Base-by-base conservation (phyloP, 2,797 vertebrate species). In the Rhabdophis nuchalis region DNA sequence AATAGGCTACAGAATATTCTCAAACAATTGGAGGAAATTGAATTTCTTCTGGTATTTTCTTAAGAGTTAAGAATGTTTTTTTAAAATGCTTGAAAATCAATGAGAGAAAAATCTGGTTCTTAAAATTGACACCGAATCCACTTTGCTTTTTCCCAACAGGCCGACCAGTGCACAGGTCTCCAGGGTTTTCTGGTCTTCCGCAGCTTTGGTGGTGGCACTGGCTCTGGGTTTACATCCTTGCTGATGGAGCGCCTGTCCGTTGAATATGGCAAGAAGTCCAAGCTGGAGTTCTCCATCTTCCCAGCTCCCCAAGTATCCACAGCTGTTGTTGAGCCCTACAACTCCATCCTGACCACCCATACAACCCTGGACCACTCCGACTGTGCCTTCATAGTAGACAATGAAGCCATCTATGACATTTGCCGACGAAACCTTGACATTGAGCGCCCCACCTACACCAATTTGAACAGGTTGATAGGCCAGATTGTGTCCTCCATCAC, bases 401-500 rank as follows among this genome's bases (percentile, higher is more conserved):
- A 98, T 12, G 97, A 98, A 95, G 97, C 97, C 93, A 97, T 98
- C 93, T 98, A 98, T 95, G 97, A 98, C 91, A 98, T 98, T 95
- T 98, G 97, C 92, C 97, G 97, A 93, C 96, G 97, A 96, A 98
- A 95, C 97, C 98, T 98, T 0, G 98, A 98, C 91, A 98, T 98
- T 9, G 97, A 98, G 91, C 97, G 98, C 50, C 98, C 98, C 23
- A 95, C 97, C 23, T 97, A 97, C 85, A 97, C 93, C 46, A 96
- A 97, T 46, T 95, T 97, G 11, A 97, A 97, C 61, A 92, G 95
- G 72, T 93, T 97, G 32, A 97, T 97, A 58, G 94, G 97, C 87
- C 98, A 98, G 91, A 98, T 98, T 0, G 98, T 98, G 92, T 98
- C 98, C 88, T 98, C 98, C 93, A 98, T 98, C 91, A 98, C 97